Conservation (phyloP, 2,113 vertebrate genomes). For the Chlamydotis undulata region DNA sequence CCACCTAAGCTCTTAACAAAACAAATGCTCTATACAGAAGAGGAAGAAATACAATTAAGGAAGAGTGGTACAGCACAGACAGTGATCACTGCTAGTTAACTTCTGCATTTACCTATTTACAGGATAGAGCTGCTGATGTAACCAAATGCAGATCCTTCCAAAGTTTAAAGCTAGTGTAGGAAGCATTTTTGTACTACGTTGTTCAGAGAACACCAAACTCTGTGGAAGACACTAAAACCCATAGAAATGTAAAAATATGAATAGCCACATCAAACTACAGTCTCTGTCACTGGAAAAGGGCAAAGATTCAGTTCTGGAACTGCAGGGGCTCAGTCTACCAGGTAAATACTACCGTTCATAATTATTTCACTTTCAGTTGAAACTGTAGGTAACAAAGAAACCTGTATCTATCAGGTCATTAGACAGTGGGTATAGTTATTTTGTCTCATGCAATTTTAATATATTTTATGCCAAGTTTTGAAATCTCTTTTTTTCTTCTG, state of each 20-base stretch:
- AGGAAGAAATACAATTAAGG: neutral
- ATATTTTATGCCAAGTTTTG: constrained; percentile 57
- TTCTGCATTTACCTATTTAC: neutral
- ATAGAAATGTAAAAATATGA: neutral
- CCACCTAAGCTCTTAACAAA: neutral
- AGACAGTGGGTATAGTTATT: constrained; percentile 43
- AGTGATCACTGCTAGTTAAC: neutral
- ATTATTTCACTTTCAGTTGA: constrained; percentile 67
- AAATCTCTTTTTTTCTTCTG: neutral
- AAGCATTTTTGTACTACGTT: neutral
- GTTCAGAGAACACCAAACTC: neutral
- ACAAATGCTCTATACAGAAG: neutral
- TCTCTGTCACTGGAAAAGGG: constrained; percentile 1
- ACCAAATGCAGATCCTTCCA: neutral
- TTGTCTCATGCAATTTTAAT: constrained; percentile 29
- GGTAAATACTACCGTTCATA: constrained; percentile 58
- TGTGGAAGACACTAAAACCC: constrained; percentile 25
- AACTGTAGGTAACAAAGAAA: constrained; percentile 68
- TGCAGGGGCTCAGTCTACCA: constrained; percentile 58
- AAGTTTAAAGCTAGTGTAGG: neutral
- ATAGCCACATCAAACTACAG: constrained; percentile 24
- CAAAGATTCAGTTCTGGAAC: constrained; percentile 37
- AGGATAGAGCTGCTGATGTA: neutral
- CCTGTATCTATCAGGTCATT: constrained; percentile 57
- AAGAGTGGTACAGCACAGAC: neutral